These are phyloP conservation scores for Peromyscus maniculatus DNA, from an alignment of 2,113 vertebrate species.

Conservation along the genomic window DNA sequence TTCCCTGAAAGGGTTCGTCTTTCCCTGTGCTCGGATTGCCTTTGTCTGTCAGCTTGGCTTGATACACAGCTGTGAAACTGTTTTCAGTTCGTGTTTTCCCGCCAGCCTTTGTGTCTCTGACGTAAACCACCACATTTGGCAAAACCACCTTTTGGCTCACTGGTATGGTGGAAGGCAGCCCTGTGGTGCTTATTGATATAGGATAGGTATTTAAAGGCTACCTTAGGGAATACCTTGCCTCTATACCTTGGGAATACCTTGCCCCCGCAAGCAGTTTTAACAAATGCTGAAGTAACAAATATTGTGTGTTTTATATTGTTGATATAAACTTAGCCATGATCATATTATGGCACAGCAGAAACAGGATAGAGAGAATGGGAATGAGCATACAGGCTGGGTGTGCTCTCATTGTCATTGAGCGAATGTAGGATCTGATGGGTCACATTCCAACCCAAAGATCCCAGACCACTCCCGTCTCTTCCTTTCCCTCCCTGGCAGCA, in stretches of 20 bases:
- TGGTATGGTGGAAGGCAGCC: slow-evolving; percentile 48
- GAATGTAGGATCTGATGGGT: not conserved
- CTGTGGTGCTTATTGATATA: slow-evolving; percentile 51
- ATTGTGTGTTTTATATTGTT: not conserved
- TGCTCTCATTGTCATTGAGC: not conserved
- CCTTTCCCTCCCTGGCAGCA: not conserved
- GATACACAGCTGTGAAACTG: slow-evolving; percentile 38
- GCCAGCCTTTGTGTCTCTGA: slow-evolving; percentile 50
- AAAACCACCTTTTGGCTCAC: slow-evolving; percentile 67
- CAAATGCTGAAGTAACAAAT: not conserved
- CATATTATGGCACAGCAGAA: not conserved
- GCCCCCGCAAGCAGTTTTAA: not conserved
- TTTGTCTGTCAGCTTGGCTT: slow-evolving; percentile 26
- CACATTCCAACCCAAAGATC: not conserved
- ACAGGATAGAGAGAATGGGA: not conserved
- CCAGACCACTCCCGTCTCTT: not conserved
- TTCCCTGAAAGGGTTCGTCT: slow-evolving; percentile 30
- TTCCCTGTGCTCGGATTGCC: slow-evolving; percentile 54
- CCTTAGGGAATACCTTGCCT: slow-evolving; percentile 16
- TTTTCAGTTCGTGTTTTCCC: slow-evolving; percentile 62
- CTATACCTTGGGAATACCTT: too few species aligned
- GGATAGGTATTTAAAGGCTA: not conserved
- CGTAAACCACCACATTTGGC: slow-evolving; percentile 58
- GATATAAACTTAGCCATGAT: not conserved
- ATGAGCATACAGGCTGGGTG: not conserved